Base-by-base conservation (phyloP, 1,140 invertebrate genomes). In the Euura saliciscinereae region DNA sequence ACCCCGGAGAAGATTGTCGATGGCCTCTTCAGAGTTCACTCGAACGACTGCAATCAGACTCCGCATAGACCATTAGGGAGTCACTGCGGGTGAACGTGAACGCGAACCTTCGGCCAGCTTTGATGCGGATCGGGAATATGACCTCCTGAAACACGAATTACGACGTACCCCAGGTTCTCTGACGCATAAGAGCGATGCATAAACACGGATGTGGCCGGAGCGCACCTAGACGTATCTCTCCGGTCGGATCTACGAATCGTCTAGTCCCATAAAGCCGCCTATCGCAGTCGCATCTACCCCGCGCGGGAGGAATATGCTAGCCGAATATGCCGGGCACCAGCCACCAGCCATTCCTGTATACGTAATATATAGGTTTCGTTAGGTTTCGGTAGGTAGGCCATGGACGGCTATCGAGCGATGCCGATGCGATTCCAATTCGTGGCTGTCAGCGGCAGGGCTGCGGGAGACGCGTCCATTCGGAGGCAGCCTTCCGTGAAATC, bases 381-480 rank as follows among this genome's bases (percentile, higher is more conserved):
- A n/a, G 51, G 51, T 59, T 59, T 59, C 13, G 51, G 51, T 59
- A 59, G 51, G 46, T 51, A 51, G 46, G 51, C 8, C 51, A 65
- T 84, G 84, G 80, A 74, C 84, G 84, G 82, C 83, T 86, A 87
- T 86, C 85, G 86, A 86, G 84, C 85, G 85, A 84, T 80, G 85
- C 85, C 85, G 85, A 87, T 87, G 85, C 86, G 86, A 87, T 87
- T 87, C 85, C 86, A 87, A 87, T 87, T 87, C 86, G 85, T 87
- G 83, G 85, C 86, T 87, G 86, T 87, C 86, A 87, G 85, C 85
- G 83, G 84, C 86, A 87, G 86, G 84, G 80, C 84, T 84, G 82
- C 84, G 85, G 83, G 85, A 87, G 85, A 87, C 85, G 85, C 85
- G 85, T 87, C 86, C 85, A 87, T 87, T 87, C 85, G 85, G 84